A percentile compares a stretch with the other conserved stretches of the same genome.
phyloP scores from a whole-genome alignment of 1,140 invertebrate genomes.

The Pararge aegeria region DNA sequence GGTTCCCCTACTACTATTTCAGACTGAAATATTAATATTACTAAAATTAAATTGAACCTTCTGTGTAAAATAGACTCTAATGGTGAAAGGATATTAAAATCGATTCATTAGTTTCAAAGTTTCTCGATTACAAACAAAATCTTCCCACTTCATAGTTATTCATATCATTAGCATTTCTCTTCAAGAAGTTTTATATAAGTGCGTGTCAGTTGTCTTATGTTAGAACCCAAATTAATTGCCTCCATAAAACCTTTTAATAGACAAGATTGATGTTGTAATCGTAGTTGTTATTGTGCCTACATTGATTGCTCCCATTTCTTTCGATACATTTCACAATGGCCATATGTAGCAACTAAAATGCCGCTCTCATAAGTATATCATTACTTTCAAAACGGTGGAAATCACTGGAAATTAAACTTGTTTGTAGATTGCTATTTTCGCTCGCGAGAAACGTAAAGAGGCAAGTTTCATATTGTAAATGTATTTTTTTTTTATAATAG shows the following conservation, averaged over 20 bases:
- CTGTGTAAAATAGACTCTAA: too few relatives aligned
- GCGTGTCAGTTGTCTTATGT: too few relatives aligned
- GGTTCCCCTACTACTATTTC: too few relatives aligned
- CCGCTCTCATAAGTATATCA: conserved; percentile 14
- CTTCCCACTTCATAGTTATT: too few relatives aligned
- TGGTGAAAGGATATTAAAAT: too few relatives aligned
- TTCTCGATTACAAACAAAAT: too few relatives aligned
- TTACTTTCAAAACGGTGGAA: conserved; percentile 2
- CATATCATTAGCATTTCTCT: too few relatives aligned
- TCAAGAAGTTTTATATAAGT: too few relatives aligned
- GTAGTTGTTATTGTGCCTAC: conserved; percentile 7
- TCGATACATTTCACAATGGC: conserved; percentile 29
- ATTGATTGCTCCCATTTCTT: conserved; percentile 35
- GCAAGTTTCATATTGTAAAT: not conserved
- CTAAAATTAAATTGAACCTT: too few relatives aligned
- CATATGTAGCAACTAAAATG: conserved; percentile 18
- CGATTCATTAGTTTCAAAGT: too few relatives aligned
- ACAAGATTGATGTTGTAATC: conserved; percentile 2
- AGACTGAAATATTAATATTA: too few relatives aligned
- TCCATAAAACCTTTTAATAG: not conserved
- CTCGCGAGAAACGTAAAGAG: not conserved
- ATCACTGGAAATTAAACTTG: conserved; percentile 8
- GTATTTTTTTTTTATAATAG: conserved; percentile 1
- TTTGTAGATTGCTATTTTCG: conserved; percentile 10
- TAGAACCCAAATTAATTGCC: not conserved